Conservation (phyloP, 2,797 vertebrate species). For the Silurus lanzhouensis region DNA sequence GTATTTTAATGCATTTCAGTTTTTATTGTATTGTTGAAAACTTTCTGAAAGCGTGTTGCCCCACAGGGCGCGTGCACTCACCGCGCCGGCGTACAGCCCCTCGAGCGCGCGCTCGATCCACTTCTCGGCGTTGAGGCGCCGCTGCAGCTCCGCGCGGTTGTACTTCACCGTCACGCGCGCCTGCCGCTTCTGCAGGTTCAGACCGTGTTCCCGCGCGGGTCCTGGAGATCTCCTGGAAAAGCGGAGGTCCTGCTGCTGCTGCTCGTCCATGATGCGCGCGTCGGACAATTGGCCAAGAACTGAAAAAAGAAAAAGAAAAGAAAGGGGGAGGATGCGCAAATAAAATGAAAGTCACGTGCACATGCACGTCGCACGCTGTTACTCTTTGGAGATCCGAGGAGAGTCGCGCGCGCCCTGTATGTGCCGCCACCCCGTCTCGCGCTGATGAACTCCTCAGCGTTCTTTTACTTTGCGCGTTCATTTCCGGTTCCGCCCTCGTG, state of each 20-base stretch:
- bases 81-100: constrained; percentile 80
- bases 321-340: too few species aligned
- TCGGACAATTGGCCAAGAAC: background rate
- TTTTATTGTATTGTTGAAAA: too few species aligned
- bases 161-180: constrained; percentile 91
- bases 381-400: too few species aligned
- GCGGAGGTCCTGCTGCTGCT: background rate
- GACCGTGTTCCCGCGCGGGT: constrained; percentile 51
- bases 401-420: background rate
- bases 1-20: too few species aligned
- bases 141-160: constrained; percentile 87
- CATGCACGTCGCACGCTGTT: too few species aligned
- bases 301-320: background rate
- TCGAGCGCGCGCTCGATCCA: constrained; percentile 86
- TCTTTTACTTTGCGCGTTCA: too few species aligned
- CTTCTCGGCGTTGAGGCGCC: constrained; percentile 85
- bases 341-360: background rate
- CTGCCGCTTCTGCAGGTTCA: constrained; percentile 76
- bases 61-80: constrained; percentile 59
- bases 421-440: too few species aligned
- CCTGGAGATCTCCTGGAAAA: constrained; percentile 3
- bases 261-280: constrained; percentile 34
- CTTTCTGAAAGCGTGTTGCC: too few species aligned
- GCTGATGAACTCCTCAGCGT: too few species aligned
- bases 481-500: background rate